These are phyloP conservation scores for Agrotis segetum DNA, from an alignment of 2,888 invertebrate genomes.

Conservation along the genomic window DNA sequence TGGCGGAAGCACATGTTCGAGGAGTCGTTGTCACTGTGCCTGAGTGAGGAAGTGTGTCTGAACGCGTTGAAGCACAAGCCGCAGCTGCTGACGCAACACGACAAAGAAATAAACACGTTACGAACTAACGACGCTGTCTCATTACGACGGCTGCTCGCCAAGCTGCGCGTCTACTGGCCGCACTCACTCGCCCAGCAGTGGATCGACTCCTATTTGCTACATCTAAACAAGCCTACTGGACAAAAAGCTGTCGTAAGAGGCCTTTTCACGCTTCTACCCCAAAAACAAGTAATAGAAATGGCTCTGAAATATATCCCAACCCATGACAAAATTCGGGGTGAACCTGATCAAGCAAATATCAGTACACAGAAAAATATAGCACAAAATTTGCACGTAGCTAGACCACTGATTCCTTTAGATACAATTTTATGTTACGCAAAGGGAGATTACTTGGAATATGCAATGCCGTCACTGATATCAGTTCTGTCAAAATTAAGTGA, in stretches of 20 bases:
- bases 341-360: constrained; percentile 69
- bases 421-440: constrained; percentile 77
- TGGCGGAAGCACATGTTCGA: constrained; percentile 79
- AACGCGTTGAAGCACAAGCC: constrained; percentile 57
- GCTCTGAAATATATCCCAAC: constrained; percentile 75
- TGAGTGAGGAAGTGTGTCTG: constrained; percentile 72
- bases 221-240: too few species aligned
- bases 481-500: constrained; percentile 73
- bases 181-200: too few species aligned
- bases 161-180: too few species aligned
- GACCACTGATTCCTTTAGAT: constrained; percentile 75
- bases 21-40: constrained; percentile 74
- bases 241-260: constrained; percentile 70
- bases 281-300: constrained; percentile 69
- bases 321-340: constrained; percentile 74
- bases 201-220: too few species aligned
- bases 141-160: too few species aligned
- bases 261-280: constrained; percentile 72
- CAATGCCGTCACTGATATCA: constrained; percentile 71
- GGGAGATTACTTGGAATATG: constrained; percentile 81
- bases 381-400: constrained; percentile 75
- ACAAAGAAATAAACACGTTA: constrained; percentile 46
- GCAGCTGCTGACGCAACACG: constrained; percentile 35
- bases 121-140: too few species aligned
- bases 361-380: constrained; percentile 77